Conservation (phyloP, 2,113 vertebrate species). For the Ceyx margarethae region DNA sequence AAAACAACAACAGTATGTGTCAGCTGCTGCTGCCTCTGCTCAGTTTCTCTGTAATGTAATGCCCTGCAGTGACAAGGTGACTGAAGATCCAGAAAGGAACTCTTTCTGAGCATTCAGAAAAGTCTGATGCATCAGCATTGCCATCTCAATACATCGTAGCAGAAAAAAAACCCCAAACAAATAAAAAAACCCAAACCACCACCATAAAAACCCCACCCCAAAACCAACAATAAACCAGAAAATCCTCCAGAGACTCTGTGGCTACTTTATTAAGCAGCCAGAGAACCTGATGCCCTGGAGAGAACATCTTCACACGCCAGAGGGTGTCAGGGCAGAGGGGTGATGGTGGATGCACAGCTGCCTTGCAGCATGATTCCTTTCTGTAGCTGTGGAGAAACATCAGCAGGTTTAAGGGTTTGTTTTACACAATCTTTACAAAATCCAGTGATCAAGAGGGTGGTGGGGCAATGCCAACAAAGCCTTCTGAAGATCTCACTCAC, state of each 20-base stretch:
- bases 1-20: neutral
- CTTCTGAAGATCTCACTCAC: neutral
- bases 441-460: neutral
- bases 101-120: neutral
- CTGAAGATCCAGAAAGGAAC: neutral
- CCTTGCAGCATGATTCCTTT: rapidly evolving
- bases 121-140: neutral
- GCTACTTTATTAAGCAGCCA: neutral
- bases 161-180: neutral
- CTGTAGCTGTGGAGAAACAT: rapidly evolving
- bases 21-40: neutral
- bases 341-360: rapidly evolving
- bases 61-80: neutral
- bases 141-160: neutral
- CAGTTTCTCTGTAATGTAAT: neutral
- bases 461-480: neutral
- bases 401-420: rapidly evolving
- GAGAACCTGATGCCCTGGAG: neutral
- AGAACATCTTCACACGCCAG: rapidly evolving
- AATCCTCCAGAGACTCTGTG: neutral
- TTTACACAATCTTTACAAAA: neutral
- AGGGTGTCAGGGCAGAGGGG: rapidly evolving
- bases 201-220: neutral
- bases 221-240: neutral
- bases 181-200: too few species aligned